Evolutionary conservation across 1,140 invertebrate genomes (phyloP).

Genomic region (Papilio polytes): DNA sequence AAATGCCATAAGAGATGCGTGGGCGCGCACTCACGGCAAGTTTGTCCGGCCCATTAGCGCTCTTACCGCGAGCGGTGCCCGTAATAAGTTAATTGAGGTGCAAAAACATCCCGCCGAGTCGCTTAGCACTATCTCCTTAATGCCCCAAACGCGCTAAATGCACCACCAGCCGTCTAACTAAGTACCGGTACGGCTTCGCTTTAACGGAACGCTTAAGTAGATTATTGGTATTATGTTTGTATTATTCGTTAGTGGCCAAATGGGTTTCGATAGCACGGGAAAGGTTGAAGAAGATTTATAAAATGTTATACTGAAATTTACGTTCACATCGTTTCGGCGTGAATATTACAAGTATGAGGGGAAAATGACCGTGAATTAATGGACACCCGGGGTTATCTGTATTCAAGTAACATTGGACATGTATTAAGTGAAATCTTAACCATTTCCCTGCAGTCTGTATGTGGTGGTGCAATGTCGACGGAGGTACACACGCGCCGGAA

Average conservation of each 20-base stretch:
- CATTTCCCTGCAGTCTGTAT: not conserved
- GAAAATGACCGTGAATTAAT: not conserved
- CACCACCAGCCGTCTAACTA: slow-evolving; percentile 26
- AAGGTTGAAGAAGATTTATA: not conserved
- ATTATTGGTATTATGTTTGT: slow-evolving; percentile 34
- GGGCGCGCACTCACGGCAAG: slow-evolving; percentile 1
- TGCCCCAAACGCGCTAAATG: slow-evolving; percentile 24
- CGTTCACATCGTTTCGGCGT: too few relatives aligned
- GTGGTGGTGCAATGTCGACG: not conserved
- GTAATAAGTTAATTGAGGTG: slow-evolving; percentile 36
- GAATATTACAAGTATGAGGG: too few relatives aligned
- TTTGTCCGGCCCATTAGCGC: slow-evolving; percentile 27
- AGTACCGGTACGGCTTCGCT: slow-evolving; percentile 9
- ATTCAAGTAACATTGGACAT: slow-evolving; percentile 15
- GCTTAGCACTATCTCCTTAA: slow-evolving; percentile 35
- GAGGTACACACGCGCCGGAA: slow-evolving; percentile 10
- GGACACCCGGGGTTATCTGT: not conserved
- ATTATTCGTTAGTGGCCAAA: not conserved
- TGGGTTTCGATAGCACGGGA: slow-evolving; percentile 1
- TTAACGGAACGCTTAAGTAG: slow-evolving; percentile 25
- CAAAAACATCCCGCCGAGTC: slow-evolving; percentile 34
- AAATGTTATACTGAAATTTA: not conserved
- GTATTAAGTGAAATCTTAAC: not conserved
- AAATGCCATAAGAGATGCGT: not conserved
- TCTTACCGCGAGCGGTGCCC: not conserved